Percentiles rank a stretch among this genome's conserved stretches.
Evolutionary conservation across 2,113 vertebrate genomes (phyloP).

Genomic region (Neomonachus schauinslandi): DNA sequence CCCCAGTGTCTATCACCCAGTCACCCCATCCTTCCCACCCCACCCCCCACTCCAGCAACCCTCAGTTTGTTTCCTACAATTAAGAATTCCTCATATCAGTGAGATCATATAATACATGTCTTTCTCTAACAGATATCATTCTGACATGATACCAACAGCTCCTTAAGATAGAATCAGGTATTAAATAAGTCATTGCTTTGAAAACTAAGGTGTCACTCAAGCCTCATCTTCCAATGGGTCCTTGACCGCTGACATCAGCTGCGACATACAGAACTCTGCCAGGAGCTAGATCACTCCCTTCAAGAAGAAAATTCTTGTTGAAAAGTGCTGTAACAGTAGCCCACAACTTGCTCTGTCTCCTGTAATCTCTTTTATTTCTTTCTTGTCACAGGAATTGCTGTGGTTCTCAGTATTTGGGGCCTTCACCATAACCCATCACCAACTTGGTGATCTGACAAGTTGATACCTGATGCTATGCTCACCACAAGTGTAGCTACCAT

Average conservation of each 20-base stretch:
- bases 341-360: background rate
- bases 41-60: no score
- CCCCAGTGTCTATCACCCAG: no score
- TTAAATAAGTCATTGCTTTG: background rate
- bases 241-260: background rate
- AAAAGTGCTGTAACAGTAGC: background rate
- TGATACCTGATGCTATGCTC: background rate
- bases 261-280: background rate
- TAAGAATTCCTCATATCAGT: no score
- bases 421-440: conserved; percentile 86
- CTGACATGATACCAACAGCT: background rate
- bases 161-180: background rate
- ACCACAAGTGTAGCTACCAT: background rate
- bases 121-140: conserved; percentile 18
- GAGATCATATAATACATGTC: no score
- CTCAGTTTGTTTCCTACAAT: no score
- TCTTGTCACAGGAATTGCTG: conserved; percentile 74
- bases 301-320: background rate
- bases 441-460: background rate
- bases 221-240: background rate
- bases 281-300: background rate
- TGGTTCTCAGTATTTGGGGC: conserved; percentile 78
- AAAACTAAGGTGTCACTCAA: background rate
- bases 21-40: no score
- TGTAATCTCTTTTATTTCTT: background rate